phyloP scores from a whole-genome alignment of 1,140 invertebrate species.

The Artemia franciscana region DNA sequence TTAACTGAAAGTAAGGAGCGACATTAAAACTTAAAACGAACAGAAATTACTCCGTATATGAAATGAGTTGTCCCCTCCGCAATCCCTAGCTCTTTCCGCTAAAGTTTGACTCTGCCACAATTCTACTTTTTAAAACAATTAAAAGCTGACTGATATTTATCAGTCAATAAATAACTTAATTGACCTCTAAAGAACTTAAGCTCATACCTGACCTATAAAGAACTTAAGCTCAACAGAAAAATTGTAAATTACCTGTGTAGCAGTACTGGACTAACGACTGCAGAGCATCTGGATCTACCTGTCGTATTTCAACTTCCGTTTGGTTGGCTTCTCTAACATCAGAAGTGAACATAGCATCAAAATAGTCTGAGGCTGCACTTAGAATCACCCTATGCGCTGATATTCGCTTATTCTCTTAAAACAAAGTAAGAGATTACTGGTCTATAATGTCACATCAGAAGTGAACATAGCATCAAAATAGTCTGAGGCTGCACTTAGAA shows the following conservation, averaged over 20 bases:
- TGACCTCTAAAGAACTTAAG: conserved; percentile 3
- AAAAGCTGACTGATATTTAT: too few species aligned
- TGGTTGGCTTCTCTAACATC: conserved; percentile 58
- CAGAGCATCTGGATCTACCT: conserved; percentile 60
- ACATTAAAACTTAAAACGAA: too few species aligned
- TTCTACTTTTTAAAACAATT: too few species aligned
- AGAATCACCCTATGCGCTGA: conserved; percentile 47
- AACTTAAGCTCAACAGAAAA: too few species aligned
- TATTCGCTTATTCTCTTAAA: conserved; percentile 29
- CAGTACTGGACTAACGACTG: conserved; percentile 61
- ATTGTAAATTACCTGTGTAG: conserved; percentile 48
- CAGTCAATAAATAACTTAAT: conserved; percentile 6
- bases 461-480: conserved; percentile 93
- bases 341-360: conserved; percentile 81
- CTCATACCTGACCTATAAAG: not conserved
- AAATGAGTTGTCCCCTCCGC: too few species aligned
- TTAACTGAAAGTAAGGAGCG: too few species aligned
- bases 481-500: conserved; percentile 68
- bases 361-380: conserved; percentile 75
- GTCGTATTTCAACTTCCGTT: conserved; percentile 54
- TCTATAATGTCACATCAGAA: too few species aligned
- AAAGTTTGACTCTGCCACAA: too few species aligned
- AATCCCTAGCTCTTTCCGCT: too few species aligned
- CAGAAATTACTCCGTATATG: too few species aligned
- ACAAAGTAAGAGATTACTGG: too few species aligned